phyloP scores from a whole-genome alignment of 2,888 invertebrate genomes.

The Hesperia comma region DNA sequence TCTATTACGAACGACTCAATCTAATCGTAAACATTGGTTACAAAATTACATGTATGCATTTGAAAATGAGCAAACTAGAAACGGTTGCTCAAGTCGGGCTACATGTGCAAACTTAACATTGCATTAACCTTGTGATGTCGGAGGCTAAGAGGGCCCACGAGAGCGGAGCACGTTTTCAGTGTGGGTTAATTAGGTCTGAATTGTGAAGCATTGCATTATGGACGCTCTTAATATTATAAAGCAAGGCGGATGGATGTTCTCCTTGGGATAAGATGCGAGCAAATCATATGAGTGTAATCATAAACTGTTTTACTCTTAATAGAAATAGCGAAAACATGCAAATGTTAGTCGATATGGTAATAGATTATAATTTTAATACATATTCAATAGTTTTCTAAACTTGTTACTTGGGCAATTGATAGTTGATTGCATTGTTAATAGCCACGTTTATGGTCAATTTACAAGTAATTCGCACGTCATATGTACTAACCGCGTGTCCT shows the following conservation, averaged over 20 bases:
- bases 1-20: constrained; percentile 43
- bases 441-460: constrained; percentile 7
- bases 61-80: constrained; percentile 28
- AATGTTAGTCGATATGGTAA: neutral
- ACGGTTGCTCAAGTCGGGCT: constrained; percentile 24
- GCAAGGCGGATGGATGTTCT: constrained; percentile 9
- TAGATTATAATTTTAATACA: constrained; percentile 3
- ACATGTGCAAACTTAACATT: constrained; percentile 34
- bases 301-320: neutral
- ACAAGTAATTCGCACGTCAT: constrained; percentile 2
- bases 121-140: constrained; percentile 34
- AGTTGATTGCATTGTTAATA: constrained; percentile 9
- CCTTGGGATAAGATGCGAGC: constrained; percentile 1
- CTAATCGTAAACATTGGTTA: constrained; percentile 38
- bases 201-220: constrained; percentile 21
- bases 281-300: neutral
- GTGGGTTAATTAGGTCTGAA: constrained; percentile 32
- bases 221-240: constrained; percentile 6
- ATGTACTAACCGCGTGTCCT: constrained; percentile 6
- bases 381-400: constrained; percentile 2
- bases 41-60: constrained; percentile 9
- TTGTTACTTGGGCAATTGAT: constrained; percentile 10
- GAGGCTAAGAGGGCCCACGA: constrained; percentile 33
- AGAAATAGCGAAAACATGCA: neutral
- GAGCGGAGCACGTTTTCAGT: constrained; percentile 27